Conservation (phyloP, 2,797 vertebrate species). For the Protonibea diacanthus region DNA sequence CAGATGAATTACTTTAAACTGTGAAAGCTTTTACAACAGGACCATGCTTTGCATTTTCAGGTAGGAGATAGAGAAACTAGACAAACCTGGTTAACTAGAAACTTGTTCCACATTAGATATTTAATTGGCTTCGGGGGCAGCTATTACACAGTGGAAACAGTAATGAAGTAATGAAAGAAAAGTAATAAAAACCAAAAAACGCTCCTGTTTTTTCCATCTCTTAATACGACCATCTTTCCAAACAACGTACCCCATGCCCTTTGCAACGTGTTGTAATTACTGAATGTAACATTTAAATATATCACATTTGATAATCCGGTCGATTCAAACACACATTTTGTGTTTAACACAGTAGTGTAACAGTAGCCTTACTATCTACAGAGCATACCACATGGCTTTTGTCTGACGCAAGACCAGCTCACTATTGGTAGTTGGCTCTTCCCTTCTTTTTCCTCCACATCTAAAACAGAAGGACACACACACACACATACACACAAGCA, state of each 20-base stretch:
- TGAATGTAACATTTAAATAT: neutral
- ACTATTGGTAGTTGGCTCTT: slow-evolving; percentile 76
- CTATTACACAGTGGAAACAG: neutral
- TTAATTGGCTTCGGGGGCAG: neutral
- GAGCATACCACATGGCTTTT: slow-evolving; percentile 67
- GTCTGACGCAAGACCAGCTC: slow-evolving; percentile 85
- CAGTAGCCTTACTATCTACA: slow-evolving; percentile 12
- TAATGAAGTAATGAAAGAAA: neutral
- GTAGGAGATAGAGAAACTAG: slow-evolving; percentile 21
- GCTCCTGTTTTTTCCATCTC: neutral
- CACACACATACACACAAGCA: neutral
- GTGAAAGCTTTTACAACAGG: neutral
- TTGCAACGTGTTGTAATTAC: neutral
- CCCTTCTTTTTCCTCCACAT: slow-evolving; percentile 49
- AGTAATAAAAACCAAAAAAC: neutral
- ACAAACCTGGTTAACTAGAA: slow-evolving; percentile 55
- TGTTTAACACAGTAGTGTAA: neutral
- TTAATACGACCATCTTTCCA: neutral
- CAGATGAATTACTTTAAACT: neutral
- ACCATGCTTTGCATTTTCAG: slow-evolving; percentile 9
- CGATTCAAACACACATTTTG: neutral
- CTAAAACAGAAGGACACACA: slow-evolving; percentile 36
- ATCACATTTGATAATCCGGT: neutral
- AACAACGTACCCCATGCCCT: neutral
- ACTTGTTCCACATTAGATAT: neutral